Conservation (phyloP, 2,797 vertebrate genomes). For the Sebastolobus alascanus region DNA sequence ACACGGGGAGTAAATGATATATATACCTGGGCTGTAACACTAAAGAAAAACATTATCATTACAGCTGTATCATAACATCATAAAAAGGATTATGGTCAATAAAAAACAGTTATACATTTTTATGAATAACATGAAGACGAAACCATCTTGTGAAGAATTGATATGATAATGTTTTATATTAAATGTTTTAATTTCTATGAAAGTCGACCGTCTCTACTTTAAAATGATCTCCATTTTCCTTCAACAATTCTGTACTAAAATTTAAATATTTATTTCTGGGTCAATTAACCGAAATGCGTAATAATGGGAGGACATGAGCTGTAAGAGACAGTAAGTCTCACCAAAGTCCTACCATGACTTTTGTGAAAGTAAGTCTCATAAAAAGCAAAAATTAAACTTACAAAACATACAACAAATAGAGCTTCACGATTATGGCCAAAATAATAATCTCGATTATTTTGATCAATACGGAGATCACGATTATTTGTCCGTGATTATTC, state of each 20-base stretch:
- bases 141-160: background rate
- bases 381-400: background rate
- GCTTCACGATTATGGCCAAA: too few relatives aligned
- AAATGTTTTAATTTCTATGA: background rate
- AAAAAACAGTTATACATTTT: background rate
- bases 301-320: background rate
- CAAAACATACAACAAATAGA: background rate
- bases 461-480: too few relatives aligned
- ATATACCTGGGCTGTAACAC: background rate
- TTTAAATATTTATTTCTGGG: background rate
- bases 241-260: background rate
- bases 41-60: background rate
- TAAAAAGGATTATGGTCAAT: background rate
- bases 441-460: too few relatives aligned
- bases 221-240: background rate
- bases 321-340: background rate
- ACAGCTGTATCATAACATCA: background rate
- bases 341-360: too few relatives aligned
- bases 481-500: too few relatives aligned
- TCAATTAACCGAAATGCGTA: background rate
- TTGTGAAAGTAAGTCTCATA: background rate
- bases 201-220: background rate
- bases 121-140: background rate
- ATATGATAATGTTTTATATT: background rate
- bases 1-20: background rate